phyloP scores from a whole-genome alignment of 2,797 vertebrate species.

The Myiothlypis coronata region DNA sequence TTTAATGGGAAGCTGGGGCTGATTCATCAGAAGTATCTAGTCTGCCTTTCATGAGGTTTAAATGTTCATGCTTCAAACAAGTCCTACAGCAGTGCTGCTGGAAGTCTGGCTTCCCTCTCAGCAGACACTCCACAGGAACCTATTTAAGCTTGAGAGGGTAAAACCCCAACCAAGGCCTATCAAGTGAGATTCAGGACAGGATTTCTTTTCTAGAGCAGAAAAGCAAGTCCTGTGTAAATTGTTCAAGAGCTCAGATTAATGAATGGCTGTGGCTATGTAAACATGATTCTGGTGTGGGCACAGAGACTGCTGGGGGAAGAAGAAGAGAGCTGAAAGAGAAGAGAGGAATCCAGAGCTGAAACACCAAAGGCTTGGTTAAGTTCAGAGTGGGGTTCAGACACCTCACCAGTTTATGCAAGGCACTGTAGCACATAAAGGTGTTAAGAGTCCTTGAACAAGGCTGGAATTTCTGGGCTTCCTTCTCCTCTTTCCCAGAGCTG shows the following conservation, averaged over 20 bases:
- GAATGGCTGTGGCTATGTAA: neutral
- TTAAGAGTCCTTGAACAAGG: accelerated
- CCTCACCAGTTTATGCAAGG: neutral
- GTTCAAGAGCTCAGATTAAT: neutral
- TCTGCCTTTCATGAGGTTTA: slow-evolving; percentile 35
- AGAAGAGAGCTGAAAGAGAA: neutral
- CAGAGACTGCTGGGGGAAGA: neutral
- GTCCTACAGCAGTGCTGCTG: neutral
- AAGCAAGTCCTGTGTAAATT: neutral
- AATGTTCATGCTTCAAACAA: neutral
- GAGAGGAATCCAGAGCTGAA: neutral
- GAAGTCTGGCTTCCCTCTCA: neutral
- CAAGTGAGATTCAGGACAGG: neutral
- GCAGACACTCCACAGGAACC: neutral
- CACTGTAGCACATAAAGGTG: neutral
- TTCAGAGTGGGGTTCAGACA: neutral
- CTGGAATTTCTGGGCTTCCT: neutral
- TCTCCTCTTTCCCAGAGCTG: neutral
- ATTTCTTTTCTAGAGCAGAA: neutral
- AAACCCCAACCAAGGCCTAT: neutral
- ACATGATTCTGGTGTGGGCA: neutral
- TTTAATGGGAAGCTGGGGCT: neutral
- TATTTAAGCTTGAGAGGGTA: neutral
- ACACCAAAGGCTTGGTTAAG: neutral
- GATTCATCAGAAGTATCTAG: neutral